phyloP scores from a whole-genome alignment of 1,140 invertebrate genomes.

The Reticulitermes speratus region DNA sequence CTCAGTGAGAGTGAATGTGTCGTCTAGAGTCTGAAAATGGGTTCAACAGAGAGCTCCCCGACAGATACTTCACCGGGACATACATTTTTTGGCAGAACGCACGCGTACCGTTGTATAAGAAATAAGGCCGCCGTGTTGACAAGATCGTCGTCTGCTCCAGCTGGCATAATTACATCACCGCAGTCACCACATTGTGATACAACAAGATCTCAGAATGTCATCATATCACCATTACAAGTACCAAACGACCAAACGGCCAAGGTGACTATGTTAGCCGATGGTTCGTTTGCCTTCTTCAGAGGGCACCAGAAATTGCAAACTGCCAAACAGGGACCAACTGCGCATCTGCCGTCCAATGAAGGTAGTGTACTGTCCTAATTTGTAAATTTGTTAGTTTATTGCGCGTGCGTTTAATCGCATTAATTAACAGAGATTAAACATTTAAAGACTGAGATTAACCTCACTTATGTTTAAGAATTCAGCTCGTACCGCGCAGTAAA shows the following conservation, averaged over 20 bases:
- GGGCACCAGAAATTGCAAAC: not conserved
- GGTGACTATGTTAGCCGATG: not conserved
- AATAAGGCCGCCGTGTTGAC: not conserved
- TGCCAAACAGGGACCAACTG: not conserved
- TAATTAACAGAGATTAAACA: too few species aligned
- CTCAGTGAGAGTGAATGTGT: too few species aligned
- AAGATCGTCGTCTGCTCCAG: not conserved
- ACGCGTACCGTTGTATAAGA: not conserved
- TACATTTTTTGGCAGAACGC: not conserved
- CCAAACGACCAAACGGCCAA: not conserved
- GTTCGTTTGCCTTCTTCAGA: not conserved
- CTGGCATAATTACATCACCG: not conserved
- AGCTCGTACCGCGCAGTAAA: too few species aligned
- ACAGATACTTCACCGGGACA: not conserved
- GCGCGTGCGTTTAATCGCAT: too few species aligned
- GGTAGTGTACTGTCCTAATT: not conserved
- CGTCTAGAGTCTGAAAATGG: not conserved
- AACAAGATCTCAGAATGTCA: not conserved
- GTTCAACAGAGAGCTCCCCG: not conserved
- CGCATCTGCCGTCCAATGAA: not conserved
- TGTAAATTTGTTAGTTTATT: too few species aligned
- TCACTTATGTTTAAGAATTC: too few species aligned
- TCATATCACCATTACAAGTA: not conserved
- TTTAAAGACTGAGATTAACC: too few species aligned
- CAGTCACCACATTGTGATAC: not conserved